phyloP scores from a whole-genome alignment of 2,797 vertebrate species.

The Girardinus metallicus region DNA sequence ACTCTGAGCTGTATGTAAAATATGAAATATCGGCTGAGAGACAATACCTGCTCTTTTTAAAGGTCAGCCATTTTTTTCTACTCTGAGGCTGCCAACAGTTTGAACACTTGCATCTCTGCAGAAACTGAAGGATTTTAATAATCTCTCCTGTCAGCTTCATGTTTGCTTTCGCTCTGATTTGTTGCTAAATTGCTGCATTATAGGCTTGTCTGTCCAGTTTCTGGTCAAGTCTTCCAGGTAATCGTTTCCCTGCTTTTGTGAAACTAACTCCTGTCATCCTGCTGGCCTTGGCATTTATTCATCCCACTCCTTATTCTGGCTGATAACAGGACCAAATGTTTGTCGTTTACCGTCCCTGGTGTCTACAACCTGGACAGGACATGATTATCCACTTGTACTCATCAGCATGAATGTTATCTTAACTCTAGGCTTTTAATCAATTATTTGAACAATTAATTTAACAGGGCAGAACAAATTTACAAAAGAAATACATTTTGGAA shows the following conservation, averaged over 20 bases:
- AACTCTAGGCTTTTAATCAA: background rate
- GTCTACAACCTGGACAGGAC: conserved; percentile 11
- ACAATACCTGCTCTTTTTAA: conserved; percentile 10
- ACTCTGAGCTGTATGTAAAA: background rate
- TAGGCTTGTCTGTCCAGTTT: background rate
- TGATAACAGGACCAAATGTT: conserved; percentile 39
- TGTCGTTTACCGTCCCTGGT: conserved; percentile 29
- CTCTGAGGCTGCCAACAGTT: background rate
- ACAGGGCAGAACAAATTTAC: background rate
- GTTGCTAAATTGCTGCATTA: background rate
- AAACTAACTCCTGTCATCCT: conserved; percentile 6
- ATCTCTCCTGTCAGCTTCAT: background rate
- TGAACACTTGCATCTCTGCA: background rate
- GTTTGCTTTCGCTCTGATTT: conserved; percentile 5
- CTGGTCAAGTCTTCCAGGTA: background rate
- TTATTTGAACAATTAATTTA: background rate
- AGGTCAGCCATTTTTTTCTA: conserved; percentile 13
- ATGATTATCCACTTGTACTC: conserved; percentile 7
- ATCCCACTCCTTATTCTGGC: background rate
- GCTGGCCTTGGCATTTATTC: conserved; percentile 14
- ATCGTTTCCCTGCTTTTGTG: background rate
- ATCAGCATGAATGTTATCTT: background rate
- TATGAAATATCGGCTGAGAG: conserved; percentile 17
- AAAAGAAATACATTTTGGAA: background rate
- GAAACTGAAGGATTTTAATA: conserved; percentile 12